Evolutionary conservation across 2,113 vertebrate genomes (phyloP), one percentile per base, ranked within the genome.

Genomic region (Ictidomys tridecemlineatus): DNA sequence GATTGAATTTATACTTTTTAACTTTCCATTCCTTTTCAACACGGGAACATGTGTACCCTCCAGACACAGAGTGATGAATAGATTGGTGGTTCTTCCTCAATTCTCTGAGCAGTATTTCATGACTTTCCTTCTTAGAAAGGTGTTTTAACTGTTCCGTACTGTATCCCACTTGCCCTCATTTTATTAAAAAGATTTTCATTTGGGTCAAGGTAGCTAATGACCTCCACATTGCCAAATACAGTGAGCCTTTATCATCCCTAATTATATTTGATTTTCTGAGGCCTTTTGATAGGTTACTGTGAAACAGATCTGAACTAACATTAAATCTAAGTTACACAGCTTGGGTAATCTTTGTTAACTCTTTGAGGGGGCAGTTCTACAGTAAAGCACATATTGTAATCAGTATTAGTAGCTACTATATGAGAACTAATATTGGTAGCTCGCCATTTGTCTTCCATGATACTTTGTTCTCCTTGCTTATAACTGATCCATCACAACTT

Each of bases 201-300:
- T 56, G 24, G 80, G 58, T 45, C 67, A 70, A 37, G 18, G 4
- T 51, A 56, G 14, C 1, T 58, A 70, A 83, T 34, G 37, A 67
- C 12, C 12, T 7, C 45, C 8, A 61, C 4, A 63, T 80, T 89
- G 65, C 73, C 53, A 79, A 67, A 42, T 58, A 24, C 30, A 48
- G 20, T 69, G 48, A 80, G 1, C 24, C 39, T 76, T 78, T 95
- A 56, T 53, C 8, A 34, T 22, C 56, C 8, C 11, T 17, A 76
- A 85, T 30, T 90, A 13, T 72, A 42, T 7, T 78, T 93, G n/a
- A 83, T 63, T 91, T 82, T 82, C 30, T 83, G 69, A 91, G 61
- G 9, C 14, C 9, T 76, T 93, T 63, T 77, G 10, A 61, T 82
- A 58, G 1, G 14, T 95, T 17, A 37, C 2, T 63, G 26, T 65